Conservation (phyloP, 1,140 invertebrate genomes). For the Geopemphigus sp. region DNA sequence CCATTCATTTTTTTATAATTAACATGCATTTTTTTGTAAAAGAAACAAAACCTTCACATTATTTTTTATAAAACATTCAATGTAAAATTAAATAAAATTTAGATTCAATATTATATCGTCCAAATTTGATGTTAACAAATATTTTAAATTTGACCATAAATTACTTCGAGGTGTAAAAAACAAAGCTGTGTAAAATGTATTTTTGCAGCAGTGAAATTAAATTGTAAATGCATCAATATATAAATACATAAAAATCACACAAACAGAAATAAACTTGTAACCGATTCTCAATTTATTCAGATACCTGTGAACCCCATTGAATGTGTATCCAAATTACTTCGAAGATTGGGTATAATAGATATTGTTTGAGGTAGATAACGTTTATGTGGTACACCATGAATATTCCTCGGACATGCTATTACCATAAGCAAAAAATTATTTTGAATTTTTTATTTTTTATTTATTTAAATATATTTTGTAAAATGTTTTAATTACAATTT, state of each 20-base stretch:
- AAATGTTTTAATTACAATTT: no score
- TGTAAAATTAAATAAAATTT: no score
- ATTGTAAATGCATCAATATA: background rate
- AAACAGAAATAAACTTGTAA: constrained; percentile 19
- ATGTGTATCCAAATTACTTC: constrained; percentile 61
- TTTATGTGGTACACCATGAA: constrained; percentile 78
- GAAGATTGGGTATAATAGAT: constrained; percentile 78
- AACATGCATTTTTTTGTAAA: no score
- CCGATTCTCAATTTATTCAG: constrained; percentile 22
- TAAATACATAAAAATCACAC: constrained; percentile 8
- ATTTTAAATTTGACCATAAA: no score
- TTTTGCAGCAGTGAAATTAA: constrained; percentile 41
- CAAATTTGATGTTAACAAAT: constrained; percentile 4
- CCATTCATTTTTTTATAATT: no score
- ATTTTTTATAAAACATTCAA: no score
- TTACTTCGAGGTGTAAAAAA: constrained; percentile 11
- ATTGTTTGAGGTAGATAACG: constrained; percentile 74
- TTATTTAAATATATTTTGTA: background rate
- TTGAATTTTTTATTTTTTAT: background rate
- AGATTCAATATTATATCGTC: background rate
- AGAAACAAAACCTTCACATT: no score
- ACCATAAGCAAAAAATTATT: constrained; percentile 43
- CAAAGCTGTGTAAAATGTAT: constrained; percentile 10
- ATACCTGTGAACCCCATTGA: constrained; percentile 50
- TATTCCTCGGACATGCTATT: constrained; percentile 62